A percentile compares a stretch with the other conserved stretches of the same genome.
Conservation (phyloP, 2,113 vertebrate species). For the Sakesphorus luctuosus region DNA sequence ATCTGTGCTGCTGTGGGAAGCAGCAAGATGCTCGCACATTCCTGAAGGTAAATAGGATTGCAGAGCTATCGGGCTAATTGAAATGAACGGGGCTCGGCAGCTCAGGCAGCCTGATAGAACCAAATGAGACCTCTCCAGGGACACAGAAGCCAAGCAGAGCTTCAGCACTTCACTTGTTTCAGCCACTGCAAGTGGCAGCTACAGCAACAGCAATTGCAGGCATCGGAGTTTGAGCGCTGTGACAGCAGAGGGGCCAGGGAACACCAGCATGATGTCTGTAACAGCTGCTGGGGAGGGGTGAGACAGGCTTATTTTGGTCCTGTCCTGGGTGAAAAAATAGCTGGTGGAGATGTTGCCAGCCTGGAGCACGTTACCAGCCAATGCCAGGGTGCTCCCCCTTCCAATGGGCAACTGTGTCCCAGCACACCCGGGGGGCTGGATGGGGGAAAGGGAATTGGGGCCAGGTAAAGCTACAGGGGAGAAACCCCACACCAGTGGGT, state of each 20-base stretch:
- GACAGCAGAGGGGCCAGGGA: not conserved
- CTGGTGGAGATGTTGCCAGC: not conserved
- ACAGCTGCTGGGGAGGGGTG: slow-evolving; percentile 49
- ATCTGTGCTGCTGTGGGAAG: not conserved
- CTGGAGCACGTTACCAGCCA: not conserved
- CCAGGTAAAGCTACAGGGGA: not conserved
- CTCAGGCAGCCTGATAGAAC: not conserved
- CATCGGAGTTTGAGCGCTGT: accelerated
- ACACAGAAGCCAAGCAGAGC: not conserved
- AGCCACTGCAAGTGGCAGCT: slow-evolving; percentile 24
- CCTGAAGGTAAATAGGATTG: slow-evolving; percentile 54
- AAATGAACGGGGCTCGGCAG: slow-evolving; percentile 15
- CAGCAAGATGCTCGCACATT: slow-evolving; percentile 12
- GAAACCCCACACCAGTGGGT: not conserved
- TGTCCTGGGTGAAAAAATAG: slow-evolving; percentile 38
- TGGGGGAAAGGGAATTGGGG: not conserved
- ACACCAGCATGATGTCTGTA: not conserved
- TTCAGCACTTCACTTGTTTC: slow-evolving; percentile 8
- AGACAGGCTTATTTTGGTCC: slow-evolving; percentile 41
- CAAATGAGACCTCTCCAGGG: slow-evolving; percentile 1
- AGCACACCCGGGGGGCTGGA: accelerated
- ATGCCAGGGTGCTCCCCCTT: not conserved
- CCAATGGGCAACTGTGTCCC: not conserved
- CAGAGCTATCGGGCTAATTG: slow-evolving; percentile 35
- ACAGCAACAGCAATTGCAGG: not conserved